Evolutionary conservation across 1,140 invertebrate genomes (phyloP).

Genomic region (Drosophila paulistorum): DNA sequence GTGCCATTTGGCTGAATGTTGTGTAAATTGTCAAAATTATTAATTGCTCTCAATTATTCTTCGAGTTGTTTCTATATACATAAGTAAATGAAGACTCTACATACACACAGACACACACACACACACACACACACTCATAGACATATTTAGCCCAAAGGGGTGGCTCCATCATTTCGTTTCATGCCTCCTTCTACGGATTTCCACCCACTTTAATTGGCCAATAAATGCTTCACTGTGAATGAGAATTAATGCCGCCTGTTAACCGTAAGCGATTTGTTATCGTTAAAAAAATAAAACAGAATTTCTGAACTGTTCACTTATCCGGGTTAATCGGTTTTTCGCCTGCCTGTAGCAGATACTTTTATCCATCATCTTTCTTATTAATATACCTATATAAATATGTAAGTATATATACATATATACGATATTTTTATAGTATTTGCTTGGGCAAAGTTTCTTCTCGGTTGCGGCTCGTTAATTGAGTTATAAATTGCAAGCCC

Average conservation of each 20-base stretch:
- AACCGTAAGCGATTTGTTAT: conserved; percentile 77
- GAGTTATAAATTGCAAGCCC: conserved; percentile 59
- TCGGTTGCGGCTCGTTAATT: conserved; percentile 67
- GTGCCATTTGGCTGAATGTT: conserved; percentile 57
- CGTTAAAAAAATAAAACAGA: conserved; percentile 51
- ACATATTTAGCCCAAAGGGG: conserved; percentile 22
- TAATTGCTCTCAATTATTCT: conserved; percentile 72
- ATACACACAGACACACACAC: no score
- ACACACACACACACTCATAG: no score
- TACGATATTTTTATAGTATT: conserved; percentile 67
- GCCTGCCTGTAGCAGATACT: conserved; percentile 50
- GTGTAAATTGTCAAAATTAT: conserved; percentile 82
- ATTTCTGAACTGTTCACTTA: conserved; percentile 37
- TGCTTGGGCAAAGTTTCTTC: conserved; percentile 21
- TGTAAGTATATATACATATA: neutral
- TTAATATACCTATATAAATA: conserved; percentile 58
- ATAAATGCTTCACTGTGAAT: conserved; percentile 71
- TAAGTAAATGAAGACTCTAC: conserved; percentile 8
- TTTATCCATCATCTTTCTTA: conserved; percentile 50
- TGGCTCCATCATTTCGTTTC: neutral
- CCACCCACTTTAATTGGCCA: conserved; percentile 69
- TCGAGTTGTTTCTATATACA: conserved; percentile 14
- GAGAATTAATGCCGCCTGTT: conserved; percentile 75
- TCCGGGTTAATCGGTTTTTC: conserved; percentile 74
- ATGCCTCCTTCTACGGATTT: neutral